Percentiles rank a stretch among this genome's conserved stretches.
Evolutionary conservation across 2,113 vertebrate genomes (phyloP).

Genomic region (Atherinomorus stipes): DNA sequence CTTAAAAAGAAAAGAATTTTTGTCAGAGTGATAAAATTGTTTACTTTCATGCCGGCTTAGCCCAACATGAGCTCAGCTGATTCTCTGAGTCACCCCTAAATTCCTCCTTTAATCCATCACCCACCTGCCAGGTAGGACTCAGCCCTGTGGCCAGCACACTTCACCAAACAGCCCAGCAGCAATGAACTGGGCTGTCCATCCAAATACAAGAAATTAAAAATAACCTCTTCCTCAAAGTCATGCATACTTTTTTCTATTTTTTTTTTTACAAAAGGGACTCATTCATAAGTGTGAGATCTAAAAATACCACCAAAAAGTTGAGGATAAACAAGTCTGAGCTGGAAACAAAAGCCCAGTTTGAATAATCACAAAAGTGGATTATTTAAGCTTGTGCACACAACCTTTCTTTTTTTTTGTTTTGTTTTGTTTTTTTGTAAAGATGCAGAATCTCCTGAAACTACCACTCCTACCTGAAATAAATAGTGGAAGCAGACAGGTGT

Average conservation of each 20-base stretch:
- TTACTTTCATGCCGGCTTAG: neutral
- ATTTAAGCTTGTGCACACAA: too few relatives aligned
- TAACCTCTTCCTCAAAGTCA: too few relatives aligned
- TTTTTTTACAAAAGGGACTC: too few relatives aligned
- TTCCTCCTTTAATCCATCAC: conserved; percentile 30
- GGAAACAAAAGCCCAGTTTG: neutral
- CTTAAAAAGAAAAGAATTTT: too few relatives aligned
- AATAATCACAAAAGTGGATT: neutral
- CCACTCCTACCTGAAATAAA: conserved; percentile 5
- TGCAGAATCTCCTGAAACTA: neutral
- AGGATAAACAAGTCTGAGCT: too few relatives aligned
- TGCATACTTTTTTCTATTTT: neutral
- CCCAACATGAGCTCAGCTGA: conserved; percentile 16
- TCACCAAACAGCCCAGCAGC: conserved; percentile 11
- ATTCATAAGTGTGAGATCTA: too few relatives aligned
- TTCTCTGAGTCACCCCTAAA: conserved; percentile 36
- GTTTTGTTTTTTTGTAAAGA: too few relatives aligned
- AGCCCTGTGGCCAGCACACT: conserved; percentile 36
- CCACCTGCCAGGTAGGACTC: conserved; percentile 13
- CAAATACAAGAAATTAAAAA: conserved; percentile 17
- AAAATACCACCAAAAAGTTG: too few relatives aligned
- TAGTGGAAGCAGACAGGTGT: conserved; percentile 7
- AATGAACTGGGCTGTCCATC: neutral
- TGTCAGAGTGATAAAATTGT: neutral
- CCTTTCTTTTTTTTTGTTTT: too few relatives aligned